Conservation (phyloP, 2,797 vertebrate genomes). For the Loris lydekkerianus region DNA sequence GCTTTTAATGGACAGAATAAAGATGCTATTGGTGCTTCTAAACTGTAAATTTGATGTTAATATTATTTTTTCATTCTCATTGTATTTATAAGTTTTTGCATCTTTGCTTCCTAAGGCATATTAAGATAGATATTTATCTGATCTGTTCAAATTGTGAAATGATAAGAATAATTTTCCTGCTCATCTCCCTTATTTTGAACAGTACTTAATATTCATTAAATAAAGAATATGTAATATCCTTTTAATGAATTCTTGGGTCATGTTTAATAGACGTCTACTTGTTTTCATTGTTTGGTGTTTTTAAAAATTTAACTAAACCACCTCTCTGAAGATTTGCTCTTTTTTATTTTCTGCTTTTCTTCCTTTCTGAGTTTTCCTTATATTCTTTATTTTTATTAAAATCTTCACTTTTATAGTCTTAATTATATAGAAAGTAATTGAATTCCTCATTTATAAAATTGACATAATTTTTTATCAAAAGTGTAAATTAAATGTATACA, state of each 20-base stretch:
- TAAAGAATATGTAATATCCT: neutral
- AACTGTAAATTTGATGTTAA: neutral
- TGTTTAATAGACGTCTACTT: neutral
- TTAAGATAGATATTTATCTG: slow-evolving; percentile 16
- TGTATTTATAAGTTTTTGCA: neutral
- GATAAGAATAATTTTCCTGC: neutral
- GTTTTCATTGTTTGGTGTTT: slow-evolving; percentile 34
- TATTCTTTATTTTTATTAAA: neutral
- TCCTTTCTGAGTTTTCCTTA: neutral
- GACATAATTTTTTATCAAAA: slow-evolving; percentile 17
- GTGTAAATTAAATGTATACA: neutral
- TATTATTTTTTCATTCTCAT: neutral
- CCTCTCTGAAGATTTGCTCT: neutral
- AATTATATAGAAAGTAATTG: neutral
- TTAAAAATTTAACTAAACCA: neutral
- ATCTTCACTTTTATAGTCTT: neutral
- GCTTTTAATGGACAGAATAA: neutral
- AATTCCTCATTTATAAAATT: neutral
- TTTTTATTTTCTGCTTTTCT: neutral
- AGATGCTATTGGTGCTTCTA: neutral
- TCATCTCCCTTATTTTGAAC: slow-evolving; percentile 13
- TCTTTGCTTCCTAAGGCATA: slow-evolving; percentile 36
- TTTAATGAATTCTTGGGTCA: slow-evolving; percentile 1
- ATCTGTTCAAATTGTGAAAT: neutral
- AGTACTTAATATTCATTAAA: slow-evolving; percentile 51